Evolutionary conservation across 2,113 vertebrate genomes (phyloP).

Genomic region (Phylloscopus whistleri): DNA sequence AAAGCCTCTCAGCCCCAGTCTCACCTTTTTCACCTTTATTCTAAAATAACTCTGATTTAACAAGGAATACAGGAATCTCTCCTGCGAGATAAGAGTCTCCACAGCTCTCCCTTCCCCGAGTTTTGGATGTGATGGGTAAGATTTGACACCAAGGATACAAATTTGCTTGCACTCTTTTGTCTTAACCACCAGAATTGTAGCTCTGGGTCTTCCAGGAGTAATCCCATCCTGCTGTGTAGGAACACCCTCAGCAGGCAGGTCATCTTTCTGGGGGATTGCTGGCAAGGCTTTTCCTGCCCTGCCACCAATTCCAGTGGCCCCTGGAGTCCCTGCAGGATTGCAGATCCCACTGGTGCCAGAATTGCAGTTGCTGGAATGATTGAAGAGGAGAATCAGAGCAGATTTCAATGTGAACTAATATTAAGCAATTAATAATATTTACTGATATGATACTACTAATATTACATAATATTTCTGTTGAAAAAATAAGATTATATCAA

Average conservation of each 20-base stretch:
- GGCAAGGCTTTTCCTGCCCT: background rate
- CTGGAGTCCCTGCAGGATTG: background rate
- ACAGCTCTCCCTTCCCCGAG: background rate
- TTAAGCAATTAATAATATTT: background rate
- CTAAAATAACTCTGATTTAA: constrained; percentile 2
- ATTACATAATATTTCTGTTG: background rate
- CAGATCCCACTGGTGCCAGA: background rate
- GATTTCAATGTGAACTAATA: background rate
- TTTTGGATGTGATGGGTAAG: background rate
- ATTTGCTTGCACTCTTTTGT: background rate
- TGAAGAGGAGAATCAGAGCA: background rate
- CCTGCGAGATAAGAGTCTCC: background rate
- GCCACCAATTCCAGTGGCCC: background rate
- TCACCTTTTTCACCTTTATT: background rate
- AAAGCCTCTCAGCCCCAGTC: background rate
- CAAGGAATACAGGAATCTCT: background rate
- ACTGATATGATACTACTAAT: background rate
- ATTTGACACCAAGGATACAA: background rate
- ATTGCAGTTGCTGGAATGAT: background rate
- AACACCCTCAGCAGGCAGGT: background rate
- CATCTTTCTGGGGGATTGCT: background rate
- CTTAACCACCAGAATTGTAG: background rate
- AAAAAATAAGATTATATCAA: background rate
- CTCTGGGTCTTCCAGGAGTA: background rate
- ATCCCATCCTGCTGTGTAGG: background rate